Conservation (phyloP, 2,797 vertebrate species). For the Rhynchotus rufescens region DNA sequence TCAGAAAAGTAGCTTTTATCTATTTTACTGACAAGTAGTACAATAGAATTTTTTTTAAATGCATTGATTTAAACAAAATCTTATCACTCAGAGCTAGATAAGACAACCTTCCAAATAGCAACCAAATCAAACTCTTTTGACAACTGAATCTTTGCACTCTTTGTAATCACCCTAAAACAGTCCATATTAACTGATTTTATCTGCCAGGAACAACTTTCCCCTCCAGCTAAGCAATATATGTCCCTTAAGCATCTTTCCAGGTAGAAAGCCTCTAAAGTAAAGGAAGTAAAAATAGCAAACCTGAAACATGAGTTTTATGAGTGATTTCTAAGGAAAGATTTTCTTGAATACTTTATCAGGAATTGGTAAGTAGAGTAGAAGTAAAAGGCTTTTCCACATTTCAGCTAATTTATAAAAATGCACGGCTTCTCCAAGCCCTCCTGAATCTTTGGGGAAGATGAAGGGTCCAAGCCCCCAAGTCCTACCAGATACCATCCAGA, state of each 20-base stretch:
- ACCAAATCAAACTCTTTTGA: not conserved
- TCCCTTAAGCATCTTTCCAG: not conserved
- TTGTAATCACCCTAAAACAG: conserved; percentile 12
- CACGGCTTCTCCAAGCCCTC: not conserved
- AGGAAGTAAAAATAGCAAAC: not conserved
- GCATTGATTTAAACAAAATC: not conserved
- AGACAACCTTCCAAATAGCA: not conserved
- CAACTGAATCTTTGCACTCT: not conserved
- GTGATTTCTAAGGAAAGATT: not conserved
- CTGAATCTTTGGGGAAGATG: not conserved
- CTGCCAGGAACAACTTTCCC: conserved; percentile 5
- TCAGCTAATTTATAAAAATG: not conserved
- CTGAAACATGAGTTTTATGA: not conserved
- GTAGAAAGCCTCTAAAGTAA: not conserved
- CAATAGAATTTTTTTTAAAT: not conserved
- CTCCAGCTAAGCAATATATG: not conserved
- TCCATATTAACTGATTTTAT: not conserved
- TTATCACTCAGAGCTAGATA: not conserved
- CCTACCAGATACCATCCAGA: accelerated
- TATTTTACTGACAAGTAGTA: too few species aligned
- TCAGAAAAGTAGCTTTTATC: not conserved
- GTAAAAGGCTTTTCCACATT: not conserved
- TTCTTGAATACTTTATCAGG: not conserved
- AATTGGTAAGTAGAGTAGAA: not conserved
- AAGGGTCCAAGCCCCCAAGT: not conserved